Evolutionary conservation across 2,888 invertebrate species (phyloP), one percentile per base, ranked within the genome.

Genomic region (Himalopsyche japonica): DNA sequence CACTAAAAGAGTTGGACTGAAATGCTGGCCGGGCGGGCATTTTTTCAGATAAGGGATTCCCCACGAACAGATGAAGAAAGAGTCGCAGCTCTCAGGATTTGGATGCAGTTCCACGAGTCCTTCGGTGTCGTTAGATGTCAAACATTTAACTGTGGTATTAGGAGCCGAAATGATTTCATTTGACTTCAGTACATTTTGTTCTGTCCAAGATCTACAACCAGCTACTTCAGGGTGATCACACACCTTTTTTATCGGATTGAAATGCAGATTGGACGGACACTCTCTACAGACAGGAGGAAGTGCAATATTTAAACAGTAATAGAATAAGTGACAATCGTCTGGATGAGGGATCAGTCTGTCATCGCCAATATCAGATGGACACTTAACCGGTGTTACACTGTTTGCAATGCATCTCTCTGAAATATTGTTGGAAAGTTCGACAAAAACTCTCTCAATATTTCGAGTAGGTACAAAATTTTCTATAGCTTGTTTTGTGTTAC

Each of bases 261-360:
- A 89, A 87, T 88, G 88, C 80, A 89, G 87, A 37, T 87, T 87
- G 37, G 87, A 87, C 24, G 89, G 89, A 84, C 89, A 89, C 64
- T 87, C 87, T 79, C 88, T 88, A 87, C 89, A 89, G 4, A 88
- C 76, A 30, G 89, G 88, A n/a, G 84, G 83, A 32, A 32, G 49
- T 12, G 7, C 24, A 12, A 77, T 34, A 12, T 34, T n/a, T 48
- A 89, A 84, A 87, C 89, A 89, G 86, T 89, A 88, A 86, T 88
- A 89, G 20, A 89, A 90, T 76, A 89, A 87, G 76, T 86, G 78
- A 87, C 89, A 89, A 88, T 89, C 89, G 82, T 87, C 87, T 0
- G 89, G 89, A 86, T 89, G 89, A 37, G 88, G 87, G 78, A 88
- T 57, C 27, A 89, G 87, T 4, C 82, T 82, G 81, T 89, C 89